Evolutionary conservation across 2,113 vertebrate species (phyloP).

Genomic region (Hepsetus odoe): DNA sequence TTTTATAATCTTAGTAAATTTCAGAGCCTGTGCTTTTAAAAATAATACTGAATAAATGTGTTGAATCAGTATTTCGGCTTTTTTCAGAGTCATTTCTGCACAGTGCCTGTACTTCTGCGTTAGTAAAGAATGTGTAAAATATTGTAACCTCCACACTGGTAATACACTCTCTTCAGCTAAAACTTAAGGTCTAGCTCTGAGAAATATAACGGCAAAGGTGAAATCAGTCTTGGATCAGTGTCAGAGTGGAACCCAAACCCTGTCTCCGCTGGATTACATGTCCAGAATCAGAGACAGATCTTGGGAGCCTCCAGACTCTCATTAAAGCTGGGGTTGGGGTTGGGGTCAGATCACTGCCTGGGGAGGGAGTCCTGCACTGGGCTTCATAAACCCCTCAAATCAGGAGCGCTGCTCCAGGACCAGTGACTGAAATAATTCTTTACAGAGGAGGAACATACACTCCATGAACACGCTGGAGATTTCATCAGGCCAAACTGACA

Average conservation of each 20-base stretch:
- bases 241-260: background rate
- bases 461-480: slow-evolving; percentile 14
- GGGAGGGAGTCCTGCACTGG: background rate
- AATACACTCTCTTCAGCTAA: too few relatives aligned
- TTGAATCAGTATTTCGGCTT: too few relatives aligned
- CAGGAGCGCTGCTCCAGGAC: slow-evolving; percentile 6
- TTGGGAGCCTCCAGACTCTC: slow-evolving; percentile 1
- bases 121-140: too few relatives aligned
- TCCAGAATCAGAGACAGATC: background rate
- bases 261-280: background rate
- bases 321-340: slow-evolving; percentile 21
- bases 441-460: slow-evolving; percentile 11
- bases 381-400: slow-evolving; percentile 19
- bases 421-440: slow-evolving; percentile 10
- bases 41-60: too few relatives aligned
- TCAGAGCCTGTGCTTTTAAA: too few relatives aligned
- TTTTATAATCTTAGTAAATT: too few relatives aligned
- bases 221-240: background rate
- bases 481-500: too few relatives aligned
- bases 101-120: too few relatives aligned
- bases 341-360: background rate
- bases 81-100: too few relatives aligned
- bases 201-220: background rate
- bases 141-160: too few relatives aligned
- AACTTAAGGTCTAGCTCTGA: background rate